These are phyloP conservation scores for Peromyscus nudipes DNA, from an alignment of 2,797 vertebrate species.

Conservation along the genomic window DNA sequence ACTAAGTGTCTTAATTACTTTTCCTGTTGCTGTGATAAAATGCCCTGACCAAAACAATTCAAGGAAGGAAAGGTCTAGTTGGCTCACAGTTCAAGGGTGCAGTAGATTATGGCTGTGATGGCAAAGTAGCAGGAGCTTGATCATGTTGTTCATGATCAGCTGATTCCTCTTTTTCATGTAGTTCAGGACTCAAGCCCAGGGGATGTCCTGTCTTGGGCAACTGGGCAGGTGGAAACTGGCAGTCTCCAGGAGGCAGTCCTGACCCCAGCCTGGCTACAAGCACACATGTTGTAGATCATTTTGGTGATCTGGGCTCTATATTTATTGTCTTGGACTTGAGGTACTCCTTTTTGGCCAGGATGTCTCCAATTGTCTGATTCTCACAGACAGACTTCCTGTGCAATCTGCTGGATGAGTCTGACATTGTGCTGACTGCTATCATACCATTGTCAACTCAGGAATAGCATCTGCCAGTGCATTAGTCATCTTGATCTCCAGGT, in stretches of 20 bases:
- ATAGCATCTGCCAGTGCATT: constrained; percentile 86
- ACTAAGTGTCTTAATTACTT: neutral
- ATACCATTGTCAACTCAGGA: constrained; percentile 96
- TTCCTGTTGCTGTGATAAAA: neutral
- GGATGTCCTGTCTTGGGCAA: constrained; percentile 60
- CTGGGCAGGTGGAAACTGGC: constrained; percentile 42
- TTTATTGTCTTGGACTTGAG: constrained; percentile 93
- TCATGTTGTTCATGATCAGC: neutral
- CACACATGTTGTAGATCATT: constrained; percentile 86
- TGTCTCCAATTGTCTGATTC: constrained; percentile 93
- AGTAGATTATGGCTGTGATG: constrained; percentile 87
- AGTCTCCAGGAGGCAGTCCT: constrained; percentile 43
- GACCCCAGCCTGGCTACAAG: neutral
- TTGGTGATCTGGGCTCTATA: constrained; percentile 86
- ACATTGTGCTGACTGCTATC: constrained; percentile 99
- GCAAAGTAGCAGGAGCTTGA: constrained; percentile 93
- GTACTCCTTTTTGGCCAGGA: constrained; percentile 96
- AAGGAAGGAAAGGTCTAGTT: neutral
- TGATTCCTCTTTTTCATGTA: too few relatives aligned
- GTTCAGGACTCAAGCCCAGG: too few relatives aligned
- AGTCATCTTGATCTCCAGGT: constrained; percentile 91
- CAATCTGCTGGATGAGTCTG: constrained; percentile 95
- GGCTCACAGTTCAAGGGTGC: neutral
- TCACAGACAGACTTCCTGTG: constrained; percentile 96
- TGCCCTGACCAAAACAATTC: neutral